phyloP scores from a whole-genome alignment of 1,140 invertebrate genomes.

The Drosophila nannoptera region DNA sequence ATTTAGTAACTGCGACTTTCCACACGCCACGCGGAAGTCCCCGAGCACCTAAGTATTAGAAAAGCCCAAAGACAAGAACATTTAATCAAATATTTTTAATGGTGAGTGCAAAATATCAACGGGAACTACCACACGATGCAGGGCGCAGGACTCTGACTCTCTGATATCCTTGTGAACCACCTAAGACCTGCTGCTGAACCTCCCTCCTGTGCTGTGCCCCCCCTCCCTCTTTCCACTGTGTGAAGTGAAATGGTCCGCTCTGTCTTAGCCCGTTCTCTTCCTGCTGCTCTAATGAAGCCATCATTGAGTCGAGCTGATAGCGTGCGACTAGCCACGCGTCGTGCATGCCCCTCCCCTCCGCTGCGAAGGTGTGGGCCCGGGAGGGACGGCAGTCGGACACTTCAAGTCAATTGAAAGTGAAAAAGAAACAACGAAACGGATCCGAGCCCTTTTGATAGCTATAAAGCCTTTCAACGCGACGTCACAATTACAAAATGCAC shows the following conservation, averaged over 20 bases:
- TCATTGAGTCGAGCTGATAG: constrained; percentile 19
- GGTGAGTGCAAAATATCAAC: constrained; percentile 1
- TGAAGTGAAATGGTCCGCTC: too few relatives aligned
- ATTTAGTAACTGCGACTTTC: constrained; percentile 4
- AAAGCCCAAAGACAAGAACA: neutral
- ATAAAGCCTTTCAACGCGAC: constrained; percentile 40
- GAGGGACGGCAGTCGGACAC: too few relatives aligned
- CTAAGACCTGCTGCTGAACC: too few relatives aligned
- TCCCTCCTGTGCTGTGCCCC: too few relatives aligned
- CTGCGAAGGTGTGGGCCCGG: neutral
- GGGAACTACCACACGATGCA: too few relatives aligned
- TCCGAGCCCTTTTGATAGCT: constrained; percentile 32
- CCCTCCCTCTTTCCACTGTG: too few relatives aligned
- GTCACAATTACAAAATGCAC: constrained; percentile 51
- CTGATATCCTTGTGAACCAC: neutral
- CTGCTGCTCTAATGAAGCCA: constrained; percentile 5
- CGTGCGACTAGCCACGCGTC: constrained; percentile 14
- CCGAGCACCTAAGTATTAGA: neutral
- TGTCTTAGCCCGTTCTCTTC: too few relatives aligned
- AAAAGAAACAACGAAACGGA: constrained; percentile 8
- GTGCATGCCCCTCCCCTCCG: neutral
- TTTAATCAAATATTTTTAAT: neutral
- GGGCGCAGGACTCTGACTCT: too few relatives aligned
- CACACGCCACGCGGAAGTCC: neutral
- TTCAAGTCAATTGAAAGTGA: constrained; percentile 14